phyloP scores from a whole-genome alignment of 1,140 invertebrate genomes.

The Mizuhopecten yessoensis region DNA sequence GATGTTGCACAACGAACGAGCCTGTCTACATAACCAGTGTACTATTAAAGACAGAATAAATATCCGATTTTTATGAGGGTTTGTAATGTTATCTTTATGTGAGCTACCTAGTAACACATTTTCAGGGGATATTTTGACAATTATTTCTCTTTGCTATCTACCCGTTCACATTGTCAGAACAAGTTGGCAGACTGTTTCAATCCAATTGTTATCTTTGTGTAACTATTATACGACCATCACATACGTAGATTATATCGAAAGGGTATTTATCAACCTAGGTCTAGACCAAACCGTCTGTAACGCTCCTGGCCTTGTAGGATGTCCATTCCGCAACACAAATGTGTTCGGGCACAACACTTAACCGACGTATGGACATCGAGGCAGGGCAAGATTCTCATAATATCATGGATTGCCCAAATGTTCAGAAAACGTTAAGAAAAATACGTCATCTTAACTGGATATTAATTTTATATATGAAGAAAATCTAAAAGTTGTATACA shows the following conservation, averaged over 20 bases:
- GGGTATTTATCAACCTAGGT: not conserved
- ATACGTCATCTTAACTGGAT: too few species aligned
- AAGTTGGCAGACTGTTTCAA: not conserved
- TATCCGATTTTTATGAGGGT: not conserved
- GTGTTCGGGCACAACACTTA: not conserved
- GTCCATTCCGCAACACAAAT: not conserved
- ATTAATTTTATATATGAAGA: too few species aligned
- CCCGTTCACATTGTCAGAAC: not conserved
- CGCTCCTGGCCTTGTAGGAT: not conserved
- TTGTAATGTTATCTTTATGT: not conserved
- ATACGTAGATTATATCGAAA: not conserved
- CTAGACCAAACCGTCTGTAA: not conserved
- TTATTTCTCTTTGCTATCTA: not conserved
- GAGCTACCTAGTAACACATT: constrained; percentile 23
- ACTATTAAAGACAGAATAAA: not conserved
- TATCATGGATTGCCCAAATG: too few species aligned
- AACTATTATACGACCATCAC: not conserved
- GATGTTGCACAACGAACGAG: not conserved
- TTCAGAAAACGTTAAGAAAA: too few species aligned
- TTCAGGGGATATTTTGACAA: constrained; percentile 28
- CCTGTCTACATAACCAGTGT: not conserved
- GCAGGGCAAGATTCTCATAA: too few species aligned
- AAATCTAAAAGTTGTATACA: too few species aligned
- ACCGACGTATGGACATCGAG: too few species aligned
- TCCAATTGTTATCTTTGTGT: not conserved